These are phyloP conservation scores for Trichogramma dendrolimi DNA, from an alignment of 2,888 invertebrate genomes.

Conservation along the genomic window DNA sequence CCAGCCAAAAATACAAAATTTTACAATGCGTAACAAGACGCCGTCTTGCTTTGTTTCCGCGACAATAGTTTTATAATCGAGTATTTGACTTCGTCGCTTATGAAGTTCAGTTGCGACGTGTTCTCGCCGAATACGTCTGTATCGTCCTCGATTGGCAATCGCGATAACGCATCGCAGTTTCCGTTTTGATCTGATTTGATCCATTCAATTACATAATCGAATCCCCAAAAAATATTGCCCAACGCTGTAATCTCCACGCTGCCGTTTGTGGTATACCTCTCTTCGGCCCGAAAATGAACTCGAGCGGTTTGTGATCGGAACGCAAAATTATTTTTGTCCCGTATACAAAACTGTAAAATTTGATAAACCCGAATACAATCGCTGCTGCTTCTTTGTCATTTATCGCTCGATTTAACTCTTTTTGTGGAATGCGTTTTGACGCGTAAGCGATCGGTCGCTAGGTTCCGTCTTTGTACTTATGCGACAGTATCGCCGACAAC, in stretches of 20 bases:
- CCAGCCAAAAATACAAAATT: too few relatives aligned
- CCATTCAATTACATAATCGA: slow-evolving; percentile 16
- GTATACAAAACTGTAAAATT: slow-evolving; percentile 22
- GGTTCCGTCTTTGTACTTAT: slow-evolving; percentile 19
- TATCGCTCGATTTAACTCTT: slow-evolving; percentile 23
- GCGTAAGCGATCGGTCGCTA: slow-evolving; percentile 27
- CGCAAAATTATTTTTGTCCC: slow-evolving; percentile 32
- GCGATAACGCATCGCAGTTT: slow-evolving; percentile 18
- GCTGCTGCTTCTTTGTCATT: slow-evolving; percentile 27
- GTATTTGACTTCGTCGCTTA: slow-evolving; percentile 4
- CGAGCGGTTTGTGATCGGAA: slow-evolving; percentile 45
- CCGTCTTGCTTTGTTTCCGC: neutral
- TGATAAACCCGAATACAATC: neutral
- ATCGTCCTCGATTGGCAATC: slow-evolving; percentile 14
- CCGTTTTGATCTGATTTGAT: slow-evolving; percentile 15
- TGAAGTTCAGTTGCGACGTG: slow-evolving; percentile 18
- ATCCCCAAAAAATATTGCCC: slow-evolving; percentile 29
- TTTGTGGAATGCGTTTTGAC: slow-evolving; percentile 17
- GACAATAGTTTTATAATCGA: slow-evolving; percentile 15
- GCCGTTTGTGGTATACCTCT: slow-evolving; percentile 31
- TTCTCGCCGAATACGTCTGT: slow-evolving; percentile 4
- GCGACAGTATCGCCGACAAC: slow-evolving; percentile 24
- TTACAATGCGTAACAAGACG: too few relatives aligned
- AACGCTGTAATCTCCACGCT: slow-evolving; percentile 34
- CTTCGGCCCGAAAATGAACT: slow-evolving; percentile 29